Evolutionary conservation across 1,140 invertebrate genomes (phyloP).

Genomic region (Brachionus rubens): DNA sequence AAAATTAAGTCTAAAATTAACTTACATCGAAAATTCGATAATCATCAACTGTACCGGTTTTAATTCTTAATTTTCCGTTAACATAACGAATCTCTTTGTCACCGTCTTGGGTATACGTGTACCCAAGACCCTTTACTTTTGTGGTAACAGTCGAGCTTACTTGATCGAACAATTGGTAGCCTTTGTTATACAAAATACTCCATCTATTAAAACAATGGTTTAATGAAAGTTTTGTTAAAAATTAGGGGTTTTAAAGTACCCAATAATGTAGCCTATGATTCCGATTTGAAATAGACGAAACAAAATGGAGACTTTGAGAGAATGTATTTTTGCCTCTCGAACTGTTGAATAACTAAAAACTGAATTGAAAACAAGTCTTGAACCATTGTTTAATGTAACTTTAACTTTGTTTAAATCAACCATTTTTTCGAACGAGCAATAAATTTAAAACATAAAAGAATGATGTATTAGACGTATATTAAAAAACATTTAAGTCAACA

Average conservation of each 20-base stretch:
- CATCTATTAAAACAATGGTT: background rate
- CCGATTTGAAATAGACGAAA: slow-evolving; percentile 29
- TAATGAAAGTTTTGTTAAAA: background rate
- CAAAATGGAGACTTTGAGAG: background rate
- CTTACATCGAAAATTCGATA: slow-evolving; percentile 28
- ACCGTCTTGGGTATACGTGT: background rate
- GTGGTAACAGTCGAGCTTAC: slow-evolving; percentile 12
- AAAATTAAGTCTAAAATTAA: background rate
- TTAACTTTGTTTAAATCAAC: no score
- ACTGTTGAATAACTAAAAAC: slow-evolving; percentile 30
- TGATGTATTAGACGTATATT: no score
- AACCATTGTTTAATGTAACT: background rate
- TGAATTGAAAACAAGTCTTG: background rate
- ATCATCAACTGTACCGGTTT: background rate
- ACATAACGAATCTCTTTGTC: background rate
- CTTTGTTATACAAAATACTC: slow-evolving; percentile 38
- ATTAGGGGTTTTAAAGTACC: background rate
- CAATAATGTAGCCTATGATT: slow-evolving; percentile 39
- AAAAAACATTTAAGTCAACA: no score
- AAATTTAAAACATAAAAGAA: no score
- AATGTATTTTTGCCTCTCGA: slow-evolving; percentile 17
- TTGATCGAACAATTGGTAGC: slow-evolving; percentile 2
- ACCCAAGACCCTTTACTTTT: slow-evolving; percentile 37
- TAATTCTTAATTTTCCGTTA: background rate
- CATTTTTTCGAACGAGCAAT: no score